These are phyloP conservation scores for Epirrhoe tristata DNA, from an alignment of 2,888 invertebrate genomes.

Conservation along the genomic window DNA sequence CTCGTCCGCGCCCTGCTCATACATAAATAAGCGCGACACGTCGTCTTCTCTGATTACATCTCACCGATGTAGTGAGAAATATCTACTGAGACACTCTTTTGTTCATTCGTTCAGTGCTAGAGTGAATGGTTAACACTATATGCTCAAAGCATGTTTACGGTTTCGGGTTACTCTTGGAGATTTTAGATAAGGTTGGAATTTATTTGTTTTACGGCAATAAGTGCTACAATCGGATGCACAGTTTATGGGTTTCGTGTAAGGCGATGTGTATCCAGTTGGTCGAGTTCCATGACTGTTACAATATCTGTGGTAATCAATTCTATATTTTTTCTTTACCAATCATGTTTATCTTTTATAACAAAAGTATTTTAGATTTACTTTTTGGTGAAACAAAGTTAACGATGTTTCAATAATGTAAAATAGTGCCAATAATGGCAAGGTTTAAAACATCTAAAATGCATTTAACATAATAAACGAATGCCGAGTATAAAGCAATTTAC, in stretches of 20 bases:
- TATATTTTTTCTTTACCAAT: not conserved
- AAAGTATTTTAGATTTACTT: no score
- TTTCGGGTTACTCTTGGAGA: slow-evolving; percentile 84
- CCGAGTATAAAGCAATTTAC: slow-evolving; percentile 66
- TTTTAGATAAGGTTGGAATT: slow-evolving; percentile 80
- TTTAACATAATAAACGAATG: slow-evolving; percentile 55
- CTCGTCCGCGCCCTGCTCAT: slow-evolving; percentile 83
- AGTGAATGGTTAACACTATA: slow-evolving; percentile 81
- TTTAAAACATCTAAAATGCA: not conserved
- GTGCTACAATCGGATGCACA: slow-evolving; percentile 77
- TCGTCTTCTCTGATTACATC: slow-evolving; percentile 86
- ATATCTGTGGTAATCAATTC: not conserved
- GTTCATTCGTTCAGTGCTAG: slow-evolving; percentile 83
- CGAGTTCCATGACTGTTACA: slow-evolving; percentile 25
- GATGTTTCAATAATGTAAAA: no score
- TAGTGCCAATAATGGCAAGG: no score
- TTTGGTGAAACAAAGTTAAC: no score
- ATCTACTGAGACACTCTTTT: slow-evolving; percentile 81
- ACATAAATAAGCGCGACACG: slow-evolving; percentile 86
- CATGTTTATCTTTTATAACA: no score
- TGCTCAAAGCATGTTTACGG: slow-evolving; percentile 81
- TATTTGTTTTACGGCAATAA: slow-evolving; percentile 81
- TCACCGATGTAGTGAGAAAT: slow-evolving; percentile 85
- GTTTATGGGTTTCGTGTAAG: slow-evolving; percentile 64
- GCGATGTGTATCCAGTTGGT: slow-evolving; percentile 45